Conservation (phyloP, 1,140 invertebrate species). For the Daktulosphaira vitifoliae region DNA sequence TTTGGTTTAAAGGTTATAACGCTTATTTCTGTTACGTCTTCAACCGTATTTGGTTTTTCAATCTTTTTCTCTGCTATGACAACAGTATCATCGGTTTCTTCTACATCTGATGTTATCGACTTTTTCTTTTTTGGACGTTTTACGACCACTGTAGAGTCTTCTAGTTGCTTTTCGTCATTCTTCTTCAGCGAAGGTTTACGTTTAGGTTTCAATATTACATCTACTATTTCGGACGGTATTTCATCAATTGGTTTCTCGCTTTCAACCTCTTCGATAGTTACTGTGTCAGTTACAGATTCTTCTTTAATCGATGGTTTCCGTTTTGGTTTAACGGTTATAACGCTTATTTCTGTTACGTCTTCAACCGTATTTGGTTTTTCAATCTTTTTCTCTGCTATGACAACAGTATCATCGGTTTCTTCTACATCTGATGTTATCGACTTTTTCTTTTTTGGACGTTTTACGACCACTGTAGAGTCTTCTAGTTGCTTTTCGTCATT, state of each 20-base stretch:
- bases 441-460: conserved; percentile 13
- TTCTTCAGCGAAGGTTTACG: conserved; percentile 9
- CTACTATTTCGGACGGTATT: background rate
- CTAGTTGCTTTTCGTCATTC: conserved; percentile 34
- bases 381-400: background rate
- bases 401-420: conserved; percentile 37
- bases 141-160: conserved; percentile 34
- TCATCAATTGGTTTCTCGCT: conserved; percentile 37
- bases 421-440: background rate
- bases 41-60: conserved; percentile 11
- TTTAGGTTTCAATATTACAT: conserved; percentile 4
- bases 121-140: conserved; percentile 33
- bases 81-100: conserved; percentile 38
- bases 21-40: conserved; percentile 15
- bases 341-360: background rate
- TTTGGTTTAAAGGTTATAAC: conserved; percentile 40
- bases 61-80: background rate
- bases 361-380: conserved; percentile 34
- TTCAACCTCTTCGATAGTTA: conserved; percentile 36
- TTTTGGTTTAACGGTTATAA: conserved; percentile 33
- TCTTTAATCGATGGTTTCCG: conserved; percentile 3
- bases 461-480: conserved; percentile 32
- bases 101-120: background rate
- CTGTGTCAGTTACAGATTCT: conserved; percentile 22
- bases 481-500: conserved; percentile 30